Evolutionary conservation across 2,888 invertebrate genomes (phyloP).

Genomic region (Drosophila peninsularis): DNA sequence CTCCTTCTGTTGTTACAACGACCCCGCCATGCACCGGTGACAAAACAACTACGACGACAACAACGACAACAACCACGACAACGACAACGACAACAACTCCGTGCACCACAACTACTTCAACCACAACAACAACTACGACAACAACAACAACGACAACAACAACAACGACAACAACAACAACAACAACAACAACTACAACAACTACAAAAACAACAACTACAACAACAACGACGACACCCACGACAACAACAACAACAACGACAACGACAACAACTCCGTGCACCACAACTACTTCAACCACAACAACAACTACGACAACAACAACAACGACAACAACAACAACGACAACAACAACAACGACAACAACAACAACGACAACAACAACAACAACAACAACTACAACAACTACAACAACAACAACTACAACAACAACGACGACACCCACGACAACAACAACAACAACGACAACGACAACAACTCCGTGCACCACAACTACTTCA

Average conservation of each 20-base stretch:
- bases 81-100: constrained; percentile 4
- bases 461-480: background rate
- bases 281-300: background rate
- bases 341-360: constrained; percentile 17
- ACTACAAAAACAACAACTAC: background rate
- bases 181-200: background rate
- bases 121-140: constrained; percentile 5
- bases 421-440: background rate
- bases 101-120: background rate
- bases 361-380: background rate
- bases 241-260: background rate
- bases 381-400: background rate
- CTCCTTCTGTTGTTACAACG: constrained; percentile 15
- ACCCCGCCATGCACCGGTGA: constrained; percentile 11
- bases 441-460: constrained; percentile 7
- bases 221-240: background rate
- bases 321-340: background rate
- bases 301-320: background rate
- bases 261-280: background rate
- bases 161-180: background rate
- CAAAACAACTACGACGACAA: constrained; percentile 1
- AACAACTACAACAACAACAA: background rate
- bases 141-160: background rate
- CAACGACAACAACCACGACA: background rate
- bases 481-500: background rate